Conservation (phyloP, 1,140 invertebrate species). For the Linepithema humile region DNA sequence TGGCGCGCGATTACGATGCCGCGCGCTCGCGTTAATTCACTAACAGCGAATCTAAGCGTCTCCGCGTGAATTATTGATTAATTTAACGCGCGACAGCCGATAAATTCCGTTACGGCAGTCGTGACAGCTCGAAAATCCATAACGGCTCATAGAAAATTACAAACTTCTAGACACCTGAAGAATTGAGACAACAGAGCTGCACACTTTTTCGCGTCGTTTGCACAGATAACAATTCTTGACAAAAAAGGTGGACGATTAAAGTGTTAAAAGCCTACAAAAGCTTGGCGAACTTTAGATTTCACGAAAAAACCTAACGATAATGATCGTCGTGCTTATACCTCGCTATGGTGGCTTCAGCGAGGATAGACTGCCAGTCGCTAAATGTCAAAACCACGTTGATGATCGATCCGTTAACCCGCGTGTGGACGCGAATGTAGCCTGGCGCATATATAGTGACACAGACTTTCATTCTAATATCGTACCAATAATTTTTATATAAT, state of each 20-base stretch:
- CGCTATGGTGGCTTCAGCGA: constrained; percentile 15
- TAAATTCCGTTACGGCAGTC: not conserved
- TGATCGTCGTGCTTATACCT: not conserved
- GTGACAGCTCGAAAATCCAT: not conserved
- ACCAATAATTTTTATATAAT: too few relatives aligned
- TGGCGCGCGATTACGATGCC: not conserved
- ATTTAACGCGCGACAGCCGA: constrained; percentile 19
- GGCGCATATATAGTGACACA: too few relatives aligned
- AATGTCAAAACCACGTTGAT: constrained; percentile 33
- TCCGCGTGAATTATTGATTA: constrained; percentile 34
- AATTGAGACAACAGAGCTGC: not conserved
- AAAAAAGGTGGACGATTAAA: not conserved
- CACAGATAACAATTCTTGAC: not conserved
- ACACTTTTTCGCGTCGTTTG: not conserved
- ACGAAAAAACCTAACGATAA: too few relatives aligned
- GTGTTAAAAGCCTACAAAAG: too few relatives aligned
- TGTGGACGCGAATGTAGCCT: not conserved
- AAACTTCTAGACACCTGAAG: not conserved
- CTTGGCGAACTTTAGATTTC: too few relatives aligned
- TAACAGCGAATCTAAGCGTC: constrained; percentile 54
- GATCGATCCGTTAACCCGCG: constrained; percentile 14
- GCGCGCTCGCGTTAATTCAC: constrained; percentile 51
- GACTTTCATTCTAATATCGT: too few relatives aligned
- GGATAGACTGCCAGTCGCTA: constrained; percentile 1
- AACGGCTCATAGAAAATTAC: too few relatives aligned